Percentiles rank a stretch among this genome's conserved stretches.
Conservation (phyloP, 2,797 vertebrate genomes). For the Phoebastria nigripes region DNA sequence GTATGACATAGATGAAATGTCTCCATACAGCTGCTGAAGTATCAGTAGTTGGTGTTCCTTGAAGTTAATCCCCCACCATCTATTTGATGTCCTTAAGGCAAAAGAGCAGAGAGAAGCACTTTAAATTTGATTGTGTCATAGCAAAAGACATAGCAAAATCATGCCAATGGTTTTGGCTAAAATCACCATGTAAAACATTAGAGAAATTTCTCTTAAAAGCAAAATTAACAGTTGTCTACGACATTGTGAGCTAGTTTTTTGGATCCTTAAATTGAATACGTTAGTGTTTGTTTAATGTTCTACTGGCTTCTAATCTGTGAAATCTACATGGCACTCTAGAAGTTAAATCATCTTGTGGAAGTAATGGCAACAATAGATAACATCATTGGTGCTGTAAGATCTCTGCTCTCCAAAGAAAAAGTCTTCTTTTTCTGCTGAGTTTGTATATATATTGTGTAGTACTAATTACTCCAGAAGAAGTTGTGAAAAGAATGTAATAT, state of each 20-base stretch:
- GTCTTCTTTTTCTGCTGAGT: background rate
- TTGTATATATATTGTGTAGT: background rate
- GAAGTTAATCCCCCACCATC: background rate
- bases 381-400: background rate
- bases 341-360: background rate
- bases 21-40: background rate
- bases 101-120: background rate
- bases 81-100: background rate
- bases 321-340: background rate
- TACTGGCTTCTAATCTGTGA: background rate
- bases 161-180: background rate
- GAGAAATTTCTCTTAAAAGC: background rate
- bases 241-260: background rate
- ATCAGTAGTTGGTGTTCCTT: background rate
- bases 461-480: background rate
- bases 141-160: background rate
- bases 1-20: background rate
- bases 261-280: background rate
- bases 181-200: background rate
- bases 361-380: background rate
- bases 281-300: background rate
- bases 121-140: background rate
- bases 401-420: background rate
- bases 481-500: background rate
- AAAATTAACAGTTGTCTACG: background rate